A percentile compares a stretch with the other conserved stretches of the same genome.
These are phyloP conservation scores for Speoplatyrhinus poulsoni DNA, from an alignment of 2,113 vertebrate genomes.

Conservation along the genomic window DNA sequence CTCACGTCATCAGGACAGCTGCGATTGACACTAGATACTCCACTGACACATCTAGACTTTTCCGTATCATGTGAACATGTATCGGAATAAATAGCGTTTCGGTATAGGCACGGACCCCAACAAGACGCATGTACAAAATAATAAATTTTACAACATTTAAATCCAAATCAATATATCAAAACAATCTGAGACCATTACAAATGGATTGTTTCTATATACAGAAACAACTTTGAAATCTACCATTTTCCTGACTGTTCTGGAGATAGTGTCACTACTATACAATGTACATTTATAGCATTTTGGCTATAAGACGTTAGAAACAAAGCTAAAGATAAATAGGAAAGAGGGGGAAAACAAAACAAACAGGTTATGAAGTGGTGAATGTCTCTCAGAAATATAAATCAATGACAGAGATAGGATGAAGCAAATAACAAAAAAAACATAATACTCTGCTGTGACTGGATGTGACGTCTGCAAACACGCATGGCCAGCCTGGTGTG, in stretches of 20 bases:
- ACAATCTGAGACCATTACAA: too few relatives aligned
- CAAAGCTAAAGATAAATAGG: too few relatives aligned
- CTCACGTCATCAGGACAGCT: constrained; percentile 54
- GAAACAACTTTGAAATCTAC: too few relatives aligned
- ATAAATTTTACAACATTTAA: too few relatives aligned
- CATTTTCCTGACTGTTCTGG: too few relatives aligned
- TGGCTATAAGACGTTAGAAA: too few relatives aligned
- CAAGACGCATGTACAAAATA: background rate
- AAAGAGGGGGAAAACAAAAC: too few relatives aligned
- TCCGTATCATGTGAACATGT: background rate
- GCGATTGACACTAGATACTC: constrained; percentile 45
- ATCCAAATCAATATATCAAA: too few relatives aligned
- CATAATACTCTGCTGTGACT: constrained; percentile 60
- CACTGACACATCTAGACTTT: background rate
- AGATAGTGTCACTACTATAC: too few relatives aligned
- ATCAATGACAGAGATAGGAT: constrained; percentile 23
- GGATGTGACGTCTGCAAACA: constrained; percentile 42
- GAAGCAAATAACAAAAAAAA: constrained; percentile 27
- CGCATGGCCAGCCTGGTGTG: constrained; percentile 44
- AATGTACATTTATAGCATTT: too few relatives aligned
- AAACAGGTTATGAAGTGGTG: background rate
- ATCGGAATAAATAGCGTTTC: too few relatives aligned
- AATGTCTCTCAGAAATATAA: constrained; percentile 6
- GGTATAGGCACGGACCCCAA: background rate
- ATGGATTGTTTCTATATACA: too few relatives aligned